Conservation (phyloP, 2,888 invertebrate genomes). For the Octonoba sinensis region DNA sequence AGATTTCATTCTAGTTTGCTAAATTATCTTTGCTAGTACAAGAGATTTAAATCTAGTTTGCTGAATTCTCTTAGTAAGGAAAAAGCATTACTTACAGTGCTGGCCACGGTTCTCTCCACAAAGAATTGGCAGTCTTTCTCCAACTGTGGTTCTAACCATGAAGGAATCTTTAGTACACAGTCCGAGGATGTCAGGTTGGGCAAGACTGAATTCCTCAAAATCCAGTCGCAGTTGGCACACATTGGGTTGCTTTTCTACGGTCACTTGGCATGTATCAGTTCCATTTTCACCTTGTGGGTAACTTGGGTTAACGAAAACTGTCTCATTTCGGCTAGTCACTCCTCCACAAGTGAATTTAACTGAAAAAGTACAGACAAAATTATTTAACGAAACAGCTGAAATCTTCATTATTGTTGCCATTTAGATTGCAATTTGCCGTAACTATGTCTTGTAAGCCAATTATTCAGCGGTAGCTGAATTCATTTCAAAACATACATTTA, state of each 20-base stretch:
- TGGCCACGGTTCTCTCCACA: constrained; percentile 87
- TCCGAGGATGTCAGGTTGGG: constrained; percentile 74
- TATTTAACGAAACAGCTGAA: no score
- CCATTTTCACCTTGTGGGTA: constrained; percentile 84
- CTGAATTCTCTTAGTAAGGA: no score
- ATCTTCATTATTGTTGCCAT: no score
- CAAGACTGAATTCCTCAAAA: constrained; percentile 79
- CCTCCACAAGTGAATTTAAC: constrained; percentile 66
- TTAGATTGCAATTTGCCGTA: no score
- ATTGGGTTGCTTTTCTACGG: constrained; percentile 82
- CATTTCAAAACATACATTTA: no score
- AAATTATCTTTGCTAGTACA: no score
- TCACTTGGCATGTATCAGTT: constrained; percentile 87
- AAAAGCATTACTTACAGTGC: constrained; percentile 78
- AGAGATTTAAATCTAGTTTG: no score
- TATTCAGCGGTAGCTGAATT: no score
- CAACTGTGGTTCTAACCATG: constrained; percentile 72
- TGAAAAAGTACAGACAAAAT: constrained; percentile 18
- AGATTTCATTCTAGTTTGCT: no score
- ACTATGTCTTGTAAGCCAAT: no score
- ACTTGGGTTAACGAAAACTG: constrained; percentile 86
- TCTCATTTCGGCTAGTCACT: constrained; percentile 77
- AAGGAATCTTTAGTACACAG: constrained; percentile 84
- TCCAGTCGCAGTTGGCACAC: constrained; percentile 87
- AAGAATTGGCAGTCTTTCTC: constrained; percentile 77